Conservation (phyloP, 2,797 vertebrate species). For the Rhinophrynus dorsalis region DNA sequence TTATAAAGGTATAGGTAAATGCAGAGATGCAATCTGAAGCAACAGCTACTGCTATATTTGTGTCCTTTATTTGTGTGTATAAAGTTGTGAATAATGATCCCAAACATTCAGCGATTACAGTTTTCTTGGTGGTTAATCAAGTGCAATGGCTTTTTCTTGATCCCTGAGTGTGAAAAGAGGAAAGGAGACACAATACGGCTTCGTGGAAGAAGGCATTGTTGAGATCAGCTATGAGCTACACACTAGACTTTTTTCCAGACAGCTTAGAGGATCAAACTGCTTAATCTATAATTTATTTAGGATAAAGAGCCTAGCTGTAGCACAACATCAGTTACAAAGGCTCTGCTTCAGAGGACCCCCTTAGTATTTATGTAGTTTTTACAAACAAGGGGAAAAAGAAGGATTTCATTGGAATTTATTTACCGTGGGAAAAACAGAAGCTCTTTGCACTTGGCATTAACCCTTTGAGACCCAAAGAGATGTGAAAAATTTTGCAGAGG, state of each 20-base stretch:
- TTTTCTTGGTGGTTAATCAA: constrained; percentile 61
- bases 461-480: no score
- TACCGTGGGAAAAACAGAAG: no score
- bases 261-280: neutral
- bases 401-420: no score
- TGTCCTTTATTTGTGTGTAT: constrained; percentile 55
- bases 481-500: no score
- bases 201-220: constrained; percentile 14
- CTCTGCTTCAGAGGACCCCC: no score
- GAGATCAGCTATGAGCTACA: constrained; percentile 21
- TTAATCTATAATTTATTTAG: constrained; percentile 40
- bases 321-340: no score
- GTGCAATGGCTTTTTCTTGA: constrained; percentile 31
- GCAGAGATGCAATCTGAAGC: constrained; percentile 59
- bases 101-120: no score
- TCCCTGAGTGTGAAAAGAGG: neutral
- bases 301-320: no score
- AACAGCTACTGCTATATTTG: constrained; percentile 10
- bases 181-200: neutral
- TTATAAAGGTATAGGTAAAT: constrained; percentile 47
- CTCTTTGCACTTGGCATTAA: no score
- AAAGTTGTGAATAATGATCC: constrained; percentile 59
- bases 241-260: neutral
- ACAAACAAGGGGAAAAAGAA: no score
- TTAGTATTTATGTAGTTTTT: no score